phyloP scores from a whole-genome alignment of 2,797 vertebrate genomes.

The Knipowitschia caucasica region DNA sequence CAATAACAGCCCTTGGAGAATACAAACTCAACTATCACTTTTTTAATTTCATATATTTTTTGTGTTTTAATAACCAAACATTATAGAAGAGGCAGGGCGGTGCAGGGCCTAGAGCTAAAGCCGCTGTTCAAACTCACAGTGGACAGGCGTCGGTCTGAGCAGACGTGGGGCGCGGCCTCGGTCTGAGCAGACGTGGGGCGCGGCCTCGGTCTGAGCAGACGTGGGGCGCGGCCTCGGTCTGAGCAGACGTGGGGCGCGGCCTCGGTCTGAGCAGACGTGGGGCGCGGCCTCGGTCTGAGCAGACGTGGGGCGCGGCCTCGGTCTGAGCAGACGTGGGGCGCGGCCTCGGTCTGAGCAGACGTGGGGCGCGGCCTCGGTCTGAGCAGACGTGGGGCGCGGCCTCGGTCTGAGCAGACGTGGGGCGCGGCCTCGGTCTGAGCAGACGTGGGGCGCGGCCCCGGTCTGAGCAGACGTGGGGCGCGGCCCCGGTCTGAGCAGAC shows the following conservation, averaged over 20 bases:
- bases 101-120: conserved; percentile 42
- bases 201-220: too few relatives aligned
- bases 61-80: conserved; percentile 59
- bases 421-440: too few relatives aligned
- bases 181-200: conserved; percentile 98
- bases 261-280: conserved; percentile 79
- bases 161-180: conserved; percentile 78
- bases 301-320: conserved; percentile 99
- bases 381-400: conserved; percentile 74
- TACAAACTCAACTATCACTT: conserved; percentile 60
- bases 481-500: too few relatives aligned
- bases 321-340: conserved; percentile 76
- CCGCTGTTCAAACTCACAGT: conserved; percentile 71
- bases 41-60: conserved; percentile 55
- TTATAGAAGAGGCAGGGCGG: conserved; percentile 45
- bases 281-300: conserved; percentile 88
- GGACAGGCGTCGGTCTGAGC: too few relatives aligned
- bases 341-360: conserved; percentile 95
- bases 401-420: conserved; percentile 98
- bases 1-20: conserved; percentile 71
- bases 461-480: conserved; percentile 98
- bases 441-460: conserved; percentile 78
- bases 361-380: too few relatives aligned
- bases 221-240: conserved; percentile 84
- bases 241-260: conserved; percentile 98